These are phyloP conservation scores for Indicator maculatus DNA, from an alignment of 2,113 vertebrate genomes.

Conservation along the genomic window DNA sequence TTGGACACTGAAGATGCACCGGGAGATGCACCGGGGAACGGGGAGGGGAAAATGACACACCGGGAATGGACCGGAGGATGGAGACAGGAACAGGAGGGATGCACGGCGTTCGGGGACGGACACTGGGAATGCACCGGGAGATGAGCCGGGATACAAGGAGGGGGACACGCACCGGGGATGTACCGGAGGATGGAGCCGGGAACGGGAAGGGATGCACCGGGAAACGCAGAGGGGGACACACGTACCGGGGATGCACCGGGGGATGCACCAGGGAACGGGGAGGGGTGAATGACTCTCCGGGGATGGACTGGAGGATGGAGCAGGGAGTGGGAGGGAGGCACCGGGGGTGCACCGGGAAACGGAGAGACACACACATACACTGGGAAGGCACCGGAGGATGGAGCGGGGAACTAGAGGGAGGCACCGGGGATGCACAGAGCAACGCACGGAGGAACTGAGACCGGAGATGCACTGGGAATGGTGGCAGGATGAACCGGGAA, in stretches of 20 bases:
- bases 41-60: not conserved
- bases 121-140: not conserved
- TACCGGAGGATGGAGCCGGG: not conserved
- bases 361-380: not conserved
- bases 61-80: not conserved
- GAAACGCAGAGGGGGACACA: not conserved
- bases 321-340: not conserved
- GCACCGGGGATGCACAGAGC: not conserved
- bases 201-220: not conserved
- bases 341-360: not conserved
- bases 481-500: not conserved
- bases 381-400: not conserved
- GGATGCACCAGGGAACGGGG: not conserved
- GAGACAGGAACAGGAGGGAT: not conserved
- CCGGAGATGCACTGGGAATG: not conserved
- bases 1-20: not conserved
- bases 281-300: not conserved
- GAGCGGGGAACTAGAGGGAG: not conserved
- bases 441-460: not conserved
- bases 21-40: not conserved
- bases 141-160: not conserved
- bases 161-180: not conserved
- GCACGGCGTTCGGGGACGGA: not conserved
- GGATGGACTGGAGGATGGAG: not conserved
- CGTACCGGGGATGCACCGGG: not conserved